These are phyloP conservation scores for Cygnus buccinator DNA, from an alignment of 2,113 vertebrate species.

Conservation along the genomic window DNA sequence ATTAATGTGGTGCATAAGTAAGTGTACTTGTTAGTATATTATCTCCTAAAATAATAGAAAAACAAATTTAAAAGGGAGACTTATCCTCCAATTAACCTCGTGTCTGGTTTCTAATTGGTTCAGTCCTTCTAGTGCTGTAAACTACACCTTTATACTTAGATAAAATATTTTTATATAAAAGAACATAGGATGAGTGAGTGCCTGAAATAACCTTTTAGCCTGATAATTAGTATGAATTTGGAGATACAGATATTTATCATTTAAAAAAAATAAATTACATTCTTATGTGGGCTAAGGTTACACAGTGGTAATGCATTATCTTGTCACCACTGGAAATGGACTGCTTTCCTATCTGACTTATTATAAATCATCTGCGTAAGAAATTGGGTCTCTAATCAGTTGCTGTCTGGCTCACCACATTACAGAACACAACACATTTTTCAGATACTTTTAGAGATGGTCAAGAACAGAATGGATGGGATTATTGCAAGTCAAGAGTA, in stretches of 20 bases:
- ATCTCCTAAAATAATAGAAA: neutral
- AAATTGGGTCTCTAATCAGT: neutral
- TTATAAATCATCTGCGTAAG: neutral
- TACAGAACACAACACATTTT: neutral
- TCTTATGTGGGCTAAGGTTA: neutral
- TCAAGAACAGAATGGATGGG: neutral
- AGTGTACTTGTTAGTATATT: neutral
- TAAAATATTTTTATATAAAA: neutral
- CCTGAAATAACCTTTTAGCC: neutral
- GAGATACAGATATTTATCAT: neutral
- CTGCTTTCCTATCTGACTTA: neutral
- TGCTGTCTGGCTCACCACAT: neutral
- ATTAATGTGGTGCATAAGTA: neutral
- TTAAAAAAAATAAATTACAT: neutral
- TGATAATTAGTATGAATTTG: neutral
- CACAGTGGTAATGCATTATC: neutral
- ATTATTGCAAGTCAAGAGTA: neutral
- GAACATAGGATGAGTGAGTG: neutral
- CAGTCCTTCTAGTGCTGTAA: neutral
- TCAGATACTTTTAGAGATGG: neutral
- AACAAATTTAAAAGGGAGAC: neutral
- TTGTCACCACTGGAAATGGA: slow-evolving; percentile 1
- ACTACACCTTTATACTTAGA: neutral
- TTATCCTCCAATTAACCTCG: neutral
- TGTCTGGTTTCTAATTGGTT: neutral